Evolutionary conservation across 2,797 vertebrate species (phyloP).

Genomic region (Scomberomorus guttatus): DNA sequence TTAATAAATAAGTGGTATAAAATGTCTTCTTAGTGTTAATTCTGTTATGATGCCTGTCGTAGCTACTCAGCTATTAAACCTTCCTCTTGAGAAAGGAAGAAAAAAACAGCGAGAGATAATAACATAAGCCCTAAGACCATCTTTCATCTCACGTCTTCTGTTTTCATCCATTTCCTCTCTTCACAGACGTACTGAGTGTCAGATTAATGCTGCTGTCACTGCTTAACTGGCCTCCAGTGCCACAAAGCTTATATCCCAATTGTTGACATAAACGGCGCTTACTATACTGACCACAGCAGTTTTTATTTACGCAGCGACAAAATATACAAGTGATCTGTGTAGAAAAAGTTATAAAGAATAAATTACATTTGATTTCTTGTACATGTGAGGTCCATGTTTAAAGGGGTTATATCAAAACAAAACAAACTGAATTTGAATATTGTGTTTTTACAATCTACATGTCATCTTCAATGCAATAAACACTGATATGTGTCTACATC

Average conservation of each 20-base stretch:
- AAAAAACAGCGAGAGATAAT: slow-evolving; percentile 68
- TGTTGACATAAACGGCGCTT: slow-evolving; percentile 12
- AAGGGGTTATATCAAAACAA: background rate
- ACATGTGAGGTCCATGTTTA: background rate
- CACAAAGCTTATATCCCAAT: slow-evolving; percentile 31
- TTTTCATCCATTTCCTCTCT: slow-evolving; percentile 68
- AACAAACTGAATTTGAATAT: background rate
- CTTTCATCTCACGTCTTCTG: slow-evolving; percentile 70
- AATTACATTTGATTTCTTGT: background rate
- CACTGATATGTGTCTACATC: background rate
- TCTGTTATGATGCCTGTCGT: slow-evolving; percentile 71
- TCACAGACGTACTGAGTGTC: slow-evolving; percentile 73
- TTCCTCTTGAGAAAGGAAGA: slow-evolving; percentile 53
- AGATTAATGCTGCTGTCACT: slow-evolving; percentile 64
- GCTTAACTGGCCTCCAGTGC: slow-evolving; percentile 54
- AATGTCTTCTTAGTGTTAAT: slow-evolving; percentile 66
- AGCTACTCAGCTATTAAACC: slow-evolving; percentile 67
- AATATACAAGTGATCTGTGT: background rate
- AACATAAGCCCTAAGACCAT: slow-evolving; percentile 78
- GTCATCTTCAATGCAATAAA: background rate
- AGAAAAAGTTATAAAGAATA: background rate
- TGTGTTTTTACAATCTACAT: background rate
- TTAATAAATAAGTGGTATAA: slow-evolving; percentile 53
- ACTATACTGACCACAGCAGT: slow-evolving; percentile 22
- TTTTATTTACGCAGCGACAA: background rate